Base-by-base conservation (phyloP, 2,888 invertebrate species). In the Calameuta idolon region DNA sequence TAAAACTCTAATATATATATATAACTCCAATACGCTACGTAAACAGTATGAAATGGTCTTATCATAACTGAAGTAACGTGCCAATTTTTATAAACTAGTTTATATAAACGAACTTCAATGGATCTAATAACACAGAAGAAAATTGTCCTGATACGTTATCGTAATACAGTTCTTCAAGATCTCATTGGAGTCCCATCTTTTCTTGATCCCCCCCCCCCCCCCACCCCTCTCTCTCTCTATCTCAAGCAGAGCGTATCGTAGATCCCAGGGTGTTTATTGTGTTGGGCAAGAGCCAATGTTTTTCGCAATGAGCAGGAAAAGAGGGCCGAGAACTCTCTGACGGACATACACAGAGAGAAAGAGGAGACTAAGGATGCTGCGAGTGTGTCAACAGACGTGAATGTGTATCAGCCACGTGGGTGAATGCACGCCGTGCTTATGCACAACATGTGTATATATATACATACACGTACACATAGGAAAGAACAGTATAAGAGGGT, bases 241-340 rank as follows among this genome's bases (percentile, higher is more conserved):
- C 71, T 23, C 71, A 30, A 69, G 30, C 4, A 3, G 71, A 30
- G 74, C 3, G 35, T 15, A 74, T 74, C 74, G 35, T 30, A 30
- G 74, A 74, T 30, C 12, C 74, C 74, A 31, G 74, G 30, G 74
- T 79, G 82, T 79, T 85, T 82, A 83, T 83, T 82, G 81, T 80
- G 76, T 80, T 82, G 82, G 83, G 68, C 30, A 69, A 78, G 74
- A 76, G 83, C 80, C 84, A 83, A 81, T 81, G 81, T 83, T 82
- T 84, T 82, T 83, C 35, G 79, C 77, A 76, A 79, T 73, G 74
- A 74, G 71, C 12, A 34, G 79, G 69, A 73, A 73, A 71, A 74
- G 75, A 73, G 77, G 37, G 73, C 37, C 40, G 35, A 75, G 73
- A 78, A 76, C 77, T 69, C 69, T 75, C 35, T 35, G 73, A 77